Percentiles rank a stretch among this genome's conserved stretches.
Evolutionary conservation across 37 sponge, comb jelly and placozoan genomes (phyloP).

Genomic region (Haliclona indistincta): DNA sequence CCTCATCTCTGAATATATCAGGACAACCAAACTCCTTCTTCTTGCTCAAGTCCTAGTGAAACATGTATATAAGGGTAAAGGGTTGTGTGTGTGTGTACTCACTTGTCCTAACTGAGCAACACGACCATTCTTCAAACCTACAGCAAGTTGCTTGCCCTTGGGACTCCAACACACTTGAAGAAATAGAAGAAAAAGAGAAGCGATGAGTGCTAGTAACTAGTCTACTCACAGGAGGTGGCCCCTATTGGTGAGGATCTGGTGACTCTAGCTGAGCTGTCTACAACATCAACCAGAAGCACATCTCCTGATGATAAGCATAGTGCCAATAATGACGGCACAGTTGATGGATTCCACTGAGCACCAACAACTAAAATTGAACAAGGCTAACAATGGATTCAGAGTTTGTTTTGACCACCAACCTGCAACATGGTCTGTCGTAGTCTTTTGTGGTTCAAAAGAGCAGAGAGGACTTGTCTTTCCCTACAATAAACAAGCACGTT

Average conservation of each 20-base stretch:
- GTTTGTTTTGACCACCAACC: no score
- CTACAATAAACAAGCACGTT: no score
- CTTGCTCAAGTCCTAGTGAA: conserved; percentile 23
- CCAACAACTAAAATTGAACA: conserved; percentile 8
- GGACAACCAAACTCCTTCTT: conserved; percentile 36
- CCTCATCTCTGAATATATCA: conserved; percentile 12
- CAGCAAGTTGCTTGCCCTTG: conserved; percentile 89
- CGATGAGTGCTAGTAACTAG: not conserved
- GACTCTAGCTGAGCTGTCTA: not conserved
- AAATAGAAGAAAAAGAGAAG: not conserved
- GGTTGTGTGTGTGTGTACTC: not conserved
- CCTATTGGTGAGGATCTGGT: not conserved
- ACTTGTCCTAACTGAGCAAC: conserved; percentile 54
- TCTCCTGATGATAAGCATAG: conserved; percentile 35
- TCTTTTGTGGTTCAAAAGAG: no score
- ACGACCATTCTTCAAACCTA: conserved; percentile 63
- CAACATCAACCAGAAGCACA: conserved; percentile 22
- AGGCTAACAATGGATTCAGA: no score
- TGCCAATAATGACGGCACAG: conserved; percentile 17
- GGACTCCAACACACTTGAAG: conserved; percentile 87
- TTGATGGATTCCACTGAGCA: conserved; percentile 49
- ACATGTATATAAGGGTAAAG: not conserved
- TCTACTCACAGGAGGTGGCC: not conserved
- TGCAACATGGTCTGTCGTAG: no score
- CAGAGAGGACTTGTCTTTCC: no score